Base-by-base conservation (phyloP, 1,140 invertebrate species). In the Patella vulgata region DNA sequence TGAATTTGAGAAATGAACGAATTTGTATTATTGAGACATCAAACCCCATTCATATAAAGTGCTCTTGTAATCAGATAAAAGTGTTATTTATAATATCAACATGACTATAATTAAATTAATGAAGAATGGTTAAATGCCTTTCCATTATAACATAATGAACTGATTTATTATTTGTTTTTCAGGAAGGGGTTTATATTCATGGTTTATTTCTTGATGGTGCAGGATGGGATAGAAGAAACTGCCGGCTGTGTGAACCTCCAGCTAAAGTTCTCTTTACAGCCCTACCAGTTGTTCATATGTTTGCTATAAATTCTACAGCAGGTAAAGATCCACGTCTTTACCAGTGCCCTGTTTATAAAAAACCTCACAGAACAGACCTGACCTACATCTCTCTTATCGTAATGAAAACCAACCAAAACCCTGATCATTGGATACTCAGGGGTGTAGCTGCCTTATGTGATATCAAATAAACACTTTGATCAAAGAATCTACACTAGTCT, bases 301-400 rank as follows among this genome's bases (percentile, higher is more conserved):
- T 68, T 70, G 80, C 80, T 33, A 76, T 81, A 21, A 80, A 82
- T 54, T 93, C 75, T 5, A 73, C 3, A 89, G 92, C 5, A 91
- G 93, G 27, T 93, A 97, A 85, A 92, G 96, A 87, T 91, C 93
- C 0, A 89, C 91, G 77, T 69, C 85, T 96, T 0, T 98, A 97
- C 77, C 93, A 96, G 79, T 98, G 96, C 84, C 95, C 96, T 1
- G 94, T 98, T 68, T 98, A 97, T 81, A 89, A 94, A 66, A 97
- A 97, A 79, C 94, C 94, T 0, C 91, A 93, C 71, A 86, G 95
- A 58, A 96, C 94, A 0, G 95, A 97, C 85, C 87, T 90, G 11
- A 97, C 95, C 78, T 98, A 97, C 82, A 93, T 98, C 19, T 93
- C 94, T 0, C 95, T 94, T 2, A 93, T 98, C 50, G 69, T 77